Evolutionary conservation across 2,797 vertebrate species (phyloP).

Genomic region (Rhinatrema bivittatum): DNA sequence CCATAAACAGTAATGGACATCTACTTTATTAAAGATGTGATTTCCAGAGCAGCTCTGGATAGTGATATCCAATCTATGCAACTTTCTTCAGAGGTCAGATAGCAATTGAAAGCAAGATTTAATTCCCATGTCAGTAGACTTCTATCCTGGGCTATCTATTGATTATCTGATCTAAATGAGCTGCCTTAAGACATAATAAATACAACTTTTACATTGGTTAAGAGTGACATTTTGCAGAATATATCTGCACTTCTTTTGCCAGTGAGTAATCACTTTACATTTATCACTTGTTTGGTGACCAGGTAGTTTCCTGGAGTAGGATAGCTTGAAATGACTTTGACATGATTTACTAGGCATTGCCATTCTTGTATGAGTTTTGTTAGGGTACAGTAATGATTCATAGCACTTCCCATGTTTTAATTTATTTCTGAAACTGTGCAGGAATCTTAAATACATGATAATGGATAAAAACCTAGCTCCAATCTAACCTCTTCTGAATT

Average conservation of each 20-base stretch:
- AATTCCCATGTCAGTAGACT: neutral
- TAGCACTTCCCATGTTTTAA: no score
- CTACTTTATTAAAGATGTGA: no score
- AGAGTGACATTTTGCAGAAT: neutral
- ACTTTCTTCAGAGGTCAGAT: neutral
- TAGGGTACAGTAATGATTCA: no score
- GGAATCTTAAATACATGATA: no score
- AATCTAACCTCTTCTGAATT: no score
- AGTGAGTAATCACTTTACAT: neutral
- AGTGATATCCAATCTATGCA: no score
- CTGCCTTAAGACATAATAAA: neutral
- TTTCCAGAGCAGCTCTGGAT: no score
- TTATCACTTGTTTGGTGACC: neutral
- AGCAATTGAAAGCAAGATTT: neutral
- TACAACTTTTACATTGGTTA: neutral
- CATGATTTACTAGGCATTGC: neutral
- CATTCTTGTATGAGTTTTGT: no score
- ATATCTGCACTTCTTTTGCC: neutral
- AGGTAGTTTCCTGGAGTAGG: neutral
- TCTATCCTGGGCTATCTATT: neutral
- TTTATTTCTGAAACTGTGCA: no score
- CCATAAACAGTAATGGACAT: no score
- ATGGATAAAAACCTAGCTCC: no score
- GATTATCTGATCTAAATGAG: neutral
- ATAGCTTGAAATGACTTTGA: neutral